A percentile compares a stretch with the other conserved stretches of the same genome.
Evolutionary conservation across 2,113 vertebrate genomes (phyloP).

Genomic region (Orthonyx spaldingii): DNA sequence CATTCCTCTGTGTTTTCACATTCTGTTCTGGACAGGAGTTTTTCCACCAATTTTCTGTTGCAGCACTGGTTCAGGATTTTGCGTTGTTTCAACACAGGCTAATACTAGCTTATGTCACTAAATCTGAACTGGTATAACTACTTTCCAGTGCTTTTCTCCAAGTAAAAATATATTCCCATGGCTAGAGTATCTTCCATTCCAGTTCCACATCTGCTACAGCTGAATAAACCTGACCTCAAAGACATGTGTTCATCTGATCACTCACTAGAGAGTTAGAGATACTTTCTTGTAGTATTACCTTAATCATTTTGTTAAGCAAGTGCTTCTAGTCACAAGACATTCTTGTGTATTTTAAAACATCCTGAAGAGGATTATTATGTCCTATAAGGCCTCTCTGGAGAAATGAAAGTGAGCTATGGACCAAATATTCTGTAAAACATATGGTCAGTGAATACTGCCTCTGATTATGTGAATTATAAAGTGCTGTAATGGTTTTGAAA

Average conservation of each 20-base stretch:
- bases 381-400: not conserved
- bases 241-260: not conserved
- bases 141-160: conserved; percentile 8
- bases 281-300: conserved; percentile 17
- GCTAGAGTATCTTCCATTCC: not conserved
- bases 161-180: not conserved
- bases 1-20: not conserved
- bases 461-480: not conserved
- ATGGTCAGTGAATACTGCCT: not conserved
- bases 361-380: conserved; percentile 6
- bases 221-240: conserved; percentile 2
- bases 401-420: conserved; percentile 1
- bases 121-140: not conserved
- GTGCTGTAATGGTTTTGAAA: not conserved
- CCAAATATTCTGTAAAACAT: conserved; percentile 6
- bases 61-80: not conserved
- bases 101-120: not conserved
- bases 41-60: not conserved
- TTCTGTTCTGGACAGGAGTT: not conserved
- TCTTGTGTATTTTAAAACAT: conserved; percentile 18
- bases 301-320: conserved; percentile 36
- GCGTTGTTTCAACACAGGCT: not conserved
- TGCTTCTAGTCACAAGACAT: conserved; percentile 11
- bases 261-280: not conserved
- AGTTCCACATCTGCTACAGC: not conserved